Conservation (phyloP, 2,888 invertebrate genomes). For the Camponotus fellah region DNA sequence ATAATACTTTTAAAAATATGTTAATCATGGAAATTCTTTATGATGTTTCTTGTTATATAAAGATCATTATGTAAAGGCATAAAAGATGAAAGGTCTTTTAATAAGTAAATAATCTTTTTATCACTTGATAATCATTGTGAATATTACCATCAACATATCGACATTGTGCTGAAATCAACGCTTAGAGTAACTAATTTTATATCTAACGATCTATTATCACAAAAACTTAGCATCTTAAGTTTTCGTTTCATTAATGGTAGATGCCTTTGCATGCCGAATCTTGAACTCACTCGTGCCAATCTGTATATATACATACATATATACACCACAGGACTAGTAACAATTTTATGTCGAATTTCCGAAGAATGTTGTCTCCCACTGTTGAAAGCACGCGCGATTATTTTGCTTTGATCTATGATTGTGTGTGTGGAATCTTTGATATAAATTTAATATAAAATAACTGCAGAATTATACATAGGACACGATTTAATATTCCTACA, state of each 20-base stretch:
- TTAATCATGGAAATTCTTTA: constrained; percentile 48
- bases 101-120: neutral
- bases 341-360: constrained; percentile 43
- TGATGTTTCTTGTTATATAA: constrained; percentile 9
- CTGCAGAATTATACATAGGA: neutral
- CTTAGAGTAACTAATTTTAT: constrained; percentile 34
- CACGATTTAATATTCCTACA: neutral
- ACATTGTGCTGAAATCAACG: constrained; percentile 46
- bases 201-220: constrained; percentile 39
- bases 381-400: constrained; percentile 58
- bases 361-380: constrained; percentile 35
- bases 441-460: neutral
- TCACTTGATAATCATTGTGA: constrained; percentile 20
- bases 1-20: neutral
- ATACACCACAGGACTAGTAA: constrained; percentile 39
- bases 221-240: constrained; percentile 50
- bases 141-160: constrained; percentile 29
- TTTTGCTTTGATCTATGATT: constrained; percentile 45
- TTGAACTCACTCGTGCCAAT: constrained; percentile 62
- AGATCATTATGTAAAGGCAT: neutral
- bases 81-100: neutral
- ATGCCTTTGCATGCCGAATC: constrained; percentile 83
- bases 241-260: constrained; percentile 70
- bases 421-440: neutral
- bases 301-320: constrained; percentile 49